Percentiles rank a stretch among this genome's conserved stretches.
These are phyloP conservation scores for Eudyptes chrysolophus DNA, from an alignment of 2,113 vertebrate genomes.

Conservation along the genomic window DNA sequence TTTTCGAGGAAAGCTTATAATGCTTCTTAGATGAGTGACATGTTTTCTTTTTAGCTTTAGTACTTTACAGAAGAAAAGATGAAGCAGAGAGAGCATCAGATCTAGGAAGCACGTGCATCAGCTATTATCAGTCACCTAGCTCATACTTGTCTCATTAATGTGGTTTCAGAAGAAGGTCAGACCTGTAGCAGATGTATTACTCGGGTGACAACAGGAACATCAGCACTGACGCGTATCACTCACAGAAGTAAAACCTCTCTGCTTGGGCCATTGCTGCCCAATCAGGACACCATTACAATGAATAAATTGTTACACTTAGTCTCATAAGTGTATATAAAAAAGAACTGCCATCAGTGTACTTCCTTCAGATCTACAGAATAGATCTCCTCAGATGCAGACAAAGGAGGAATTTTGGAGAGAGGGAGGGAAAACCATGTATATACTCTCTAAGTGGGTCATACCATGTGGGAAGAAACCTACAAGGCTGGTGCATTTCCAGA, in stretches of 20 bases:
- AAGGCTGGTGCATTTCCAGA: neutral
- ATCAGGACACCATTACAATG: neutral
- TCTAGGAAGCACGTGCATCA: neutral
- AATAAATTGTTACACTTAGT: neutral
- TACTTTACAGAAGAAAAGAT: conserved; percentile 7
- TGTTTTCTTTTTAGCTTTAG: conserved; percentile 29
- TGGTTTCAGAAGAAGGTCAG: conserved; percentile 47
- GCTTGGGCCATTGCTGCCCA: neutral
- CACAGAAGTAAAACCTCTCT: conserved; percentile 22
- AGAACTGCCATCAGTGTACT: neutral
- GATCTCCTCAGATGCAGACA: neutral
- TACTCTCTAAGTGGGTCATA: neutral
- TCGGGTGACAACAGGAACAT: conserved; percentile 13
- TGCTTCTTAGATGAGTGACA: conserved; percentile 20
- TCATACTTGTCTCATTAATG: conserved; percentile 23
- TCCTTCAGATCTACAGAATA: neutral
- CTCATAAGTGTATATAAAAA: neutral
- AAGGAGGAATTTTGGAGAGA: neutral
- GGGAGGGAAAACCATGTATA: fast-evolving
- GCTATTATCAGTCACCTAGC: conserved; percentile 13
- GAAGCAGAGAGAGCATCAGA: neutral
- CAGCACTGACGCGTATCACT: neutral
- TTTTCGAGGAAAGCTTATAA: conserved; percentile 5
- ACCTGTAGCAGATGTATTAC: conserved; percentile 9
- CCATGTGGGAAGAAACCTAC: neutral